Base-by-base conservation (phyloP, 2,888 invertebrate species). In the Pyrochroa serraticornis region DNA sequence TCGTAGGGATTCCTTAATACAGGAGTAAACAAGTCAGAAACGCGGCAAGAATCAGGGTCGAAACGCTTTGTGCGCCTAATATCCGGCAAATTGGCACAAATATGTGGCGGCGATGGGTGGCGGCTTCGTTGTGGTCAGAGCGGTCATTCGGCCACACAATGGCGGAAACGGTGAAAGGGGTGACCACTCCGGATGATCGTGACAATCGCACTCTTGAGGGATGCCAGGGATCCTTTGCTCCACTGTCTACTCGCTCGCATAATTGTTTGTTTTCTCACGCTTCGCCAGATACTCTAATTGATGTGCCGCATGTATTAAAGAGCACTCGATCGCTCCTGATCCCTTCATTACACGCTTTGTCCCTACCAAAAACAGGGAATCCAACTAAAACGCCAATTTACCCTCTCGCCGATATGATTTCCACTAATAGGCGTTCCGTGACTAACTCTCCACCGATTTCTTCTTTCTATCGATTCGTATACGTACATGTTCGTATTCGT, bases 261-360 rank as follows among this genome's bases (percentile, higher is more conserved):
- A 79, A 79, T 79, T 79, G 79, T 79, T 79, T 79, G 79, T 79
- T 79, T 79, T 79, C 79, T 79, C 79, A 79, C 79, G 79, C 71
- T 77, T 73, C 71, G 75, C 66, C 72, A 75, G 75, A 72, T 74
- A 73, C 76, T 77, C 79, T 79, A 79, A 79, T 79, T 79, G 79
- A 79, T 78, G 75, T 76, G 69, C 75, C 59, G 58, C 45, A 54
- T 71, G 77, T 74, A 78, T 77, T 77, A 77, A 77, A 77, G 77
- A 73, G 74, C 75, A 76, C 73, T 77, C 77, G 72, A 69, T 72
- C 71, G 64, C 61, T 62, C 69, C 67, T 71, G 71, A 70, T 72
- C 74, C 71, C 75, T 75, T 75, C 73, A 69, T 74, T 71, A 69
- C 65, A 70, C 66, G 64, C 70, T 71, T 74, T 75, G 71, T 70